Conservation (phyloP, 1,140 invertebrate genomes). For the Heliconius hewitsoni region DNA sequence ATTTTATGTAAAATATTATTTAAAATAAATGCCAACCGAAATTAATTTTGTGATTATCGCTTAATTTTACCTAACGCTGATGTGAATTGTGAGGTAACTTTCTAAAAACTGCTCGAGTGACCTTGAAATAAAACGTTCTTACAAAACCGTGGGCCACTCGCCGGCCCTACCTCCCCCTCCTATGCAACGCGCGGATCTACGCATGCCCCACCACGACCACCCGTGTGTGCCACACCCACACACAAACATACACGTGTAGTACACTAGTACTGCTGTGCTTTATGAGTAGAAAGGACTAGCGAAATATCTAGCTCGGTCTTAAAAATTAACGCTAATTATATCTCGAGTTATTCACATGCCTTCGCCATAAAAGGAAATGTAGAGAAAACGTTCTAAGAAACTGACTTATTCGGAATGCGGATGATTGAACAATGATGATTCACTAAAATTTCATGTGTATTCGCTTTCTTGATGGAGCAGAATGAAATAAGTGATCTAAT, state of each 20-base stretch:
- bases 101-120: slow-evolving; percentile 81
- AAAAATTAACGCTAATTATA: slow-evolving; percentile 31
- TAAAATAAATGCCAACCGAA: background rate
- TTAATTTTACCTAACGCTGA: slow-evolving; percentile 45
- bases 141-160: slow-evolving; percentile 79
- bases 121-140: slow-evolving; percentile 82
- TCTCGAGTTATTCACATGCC: slow-evolving; percentile 21
- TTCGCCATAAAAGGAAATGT: slow-evolving; percentile 36
- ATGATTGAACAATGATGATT: slow-evolving; percentile 43
- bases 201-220: slow-evolving; percentile 62
- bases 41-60: slow-evolving; percentile 23
- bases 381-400: slow-evolving; percentile 43
- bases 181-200: slow-evolving; percentile 66
- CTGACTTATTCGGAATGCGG: slow-evolving; percentile 40
- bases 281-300: slow-evolving; percentile 73
- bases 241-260: slow-evolving; percentile 45
- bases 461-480: background rate
- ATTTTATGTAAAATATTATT: background rate
- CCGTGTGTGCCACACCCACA: slow-evolving; percentile 58
- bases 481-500: background rate
- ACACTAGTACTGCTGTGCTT: slow-evolving; percentile 45
- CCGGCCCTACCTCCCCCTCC: slow-evolving; percentile 65
- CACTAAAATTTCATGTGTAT: slow-evolving; percentile 11
- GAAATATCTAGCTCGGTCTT: slow-evolving; percentile 63
- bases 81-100: slow-evolving; percentile 72